Conservation (phyloP, 2,888 invertebrate genomes). For the Enchytraeus crypticus region DNA sequence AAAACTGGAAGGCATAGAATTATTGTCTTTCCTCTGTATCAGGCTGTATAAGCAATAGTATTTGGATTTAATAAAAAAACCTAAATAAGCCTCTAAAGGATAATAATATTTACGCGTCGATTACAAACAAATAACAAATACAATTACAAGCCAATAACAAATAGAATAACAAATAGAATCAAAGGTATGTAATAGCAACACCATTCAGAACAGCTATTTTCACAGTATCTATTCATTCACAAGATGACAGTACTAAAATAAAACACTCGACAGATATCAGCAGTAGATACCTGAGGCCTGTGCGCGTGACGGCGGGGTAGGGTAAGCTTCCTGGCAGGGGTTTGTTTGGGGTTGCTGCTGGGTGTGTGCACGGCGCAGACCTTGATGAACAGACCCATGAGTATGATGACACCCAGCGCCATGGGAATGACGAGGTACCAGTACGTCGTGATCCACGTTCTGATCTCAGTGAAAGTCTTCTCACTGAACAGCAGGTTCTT, state of each 20-base stretch:
- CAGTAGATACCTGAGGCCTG: constrained; percentile 13
- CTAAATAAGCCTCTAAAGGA: neutral
- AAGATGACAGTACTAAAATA: too few relatives aligned
- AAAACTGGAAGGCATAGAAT: too few relatives aligned
- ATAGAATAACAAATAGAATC: neutral
- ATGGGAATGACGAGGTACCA: constrained; percentile 68
- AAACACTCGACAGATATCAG: too few relatives aligned
- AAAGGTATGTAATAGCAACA: too few relatives aligned
- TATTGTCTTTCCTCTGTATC: too few relatives aligned
- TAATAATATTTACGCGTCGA: neutral
- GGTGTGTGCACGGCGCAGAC: constrained; percentile 99
- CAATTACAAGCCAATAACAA: neutral
- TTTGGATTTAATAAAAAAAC: neutral
- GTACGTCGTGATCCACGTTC: constrained; percentile 73
- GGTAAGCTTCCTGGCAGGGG: constrained; percentile 83
- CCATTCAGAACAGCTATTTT: too few relatives aligned
- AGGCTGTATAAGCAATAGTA: too few relatives aligned
- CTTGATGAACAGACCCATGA: constrained; percentile 72
- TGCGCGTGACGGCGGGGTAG: constrained; percentile 44
- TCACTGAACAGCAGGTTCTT: constrained; percentile 90
- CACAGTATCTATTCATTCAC: too few relatives aligned
- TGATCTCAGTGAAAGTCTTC: constrained; percentile 75
- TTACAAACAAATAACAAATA: too few relatives aligned
- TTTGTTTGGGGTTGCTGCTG: constrained; percentile 93
- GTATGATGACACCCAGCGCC: constrained; percentile 52